Evolutionary conservation across 2,113 vertebrate genomes (phyloP), one percentile per base, ranked within the genome.

Genomic region (Dolichotis patagonum): DNA sequence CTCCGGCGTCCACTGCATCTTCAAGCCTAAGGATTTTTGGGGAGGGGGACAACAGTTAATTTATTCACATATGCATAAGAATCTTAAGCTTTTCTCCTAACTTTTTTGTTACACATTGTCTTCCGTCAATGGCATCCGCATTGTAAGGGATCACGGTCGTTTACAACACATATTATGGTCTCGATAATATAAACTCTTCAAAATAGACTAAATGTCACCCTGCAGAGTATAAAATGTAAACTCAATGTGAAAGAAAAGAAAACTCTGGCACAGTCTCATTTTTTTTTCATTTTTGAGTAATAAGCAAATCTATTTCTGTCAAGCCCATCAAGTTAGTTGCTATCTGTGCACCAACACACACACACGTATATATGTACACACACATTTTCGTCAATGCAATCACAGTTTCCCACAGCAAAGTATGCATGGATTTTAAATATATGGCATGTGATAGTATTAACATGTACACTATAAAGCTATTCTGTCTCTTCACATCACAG

Each of bases 1-100:
- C 99, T 99, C 99, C 22, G 99, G 99, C 99, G 99, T 99, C 99
- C 99, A 99, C 99, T 99, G 99, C 99, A 99, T 99, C 99, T 99
- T 99, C 99, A 99, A 99, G 99, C 99, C 99, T 99, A 96, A 56
- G 87, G 97, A 11, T 35, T 91, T 38, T 71, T 92, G 96, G 30
- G 12, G 92, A 88, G 92, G 84, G 91, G 96, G 93, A 75, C 46
- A 52, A 97, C 58, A 98, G 95, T 98, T 97, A 98, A 93, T 2
- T 9, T 88, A 77, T 88, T 94, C 1, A 2, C 82, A 73, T 35
- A 93, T 85, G 91, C 52, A 83, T 88, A 56, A 67, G 49, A 95
- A 88, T 35, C 60, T 63, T 41, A 81, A 86, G 19, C 26, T 32
- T 43, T 54, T 11, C 2, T 41, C 58, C 80, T 35, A 62, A 71